Base-by-base conservation (phyloP, 2,797 vertebrate species). In the Halcyon leucocephala region DNA sequence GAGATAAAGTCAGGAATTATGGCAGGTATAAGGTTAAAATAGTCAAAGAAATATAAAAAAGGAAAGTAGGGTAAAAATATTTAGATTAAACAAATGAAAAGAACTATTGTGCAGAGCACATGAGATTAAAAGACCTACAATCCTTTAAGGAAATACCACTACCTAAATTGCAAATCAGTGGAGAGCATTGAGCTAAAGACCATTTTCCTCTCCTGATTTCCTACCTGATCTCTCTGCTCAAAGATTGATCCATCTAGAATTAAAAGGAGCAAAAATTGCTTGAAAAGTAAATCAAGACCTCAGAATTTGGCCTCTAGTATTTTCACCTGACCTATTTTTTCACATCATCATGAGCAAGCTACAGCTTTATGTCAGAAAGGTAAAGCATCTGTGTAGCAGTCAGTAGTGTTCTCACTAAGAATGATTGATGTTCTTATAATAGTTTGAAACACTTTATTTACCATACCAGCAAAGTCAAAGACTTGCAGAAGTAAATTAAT, bases 371-470 rank as follows among this genome's bases (percentile, higher is more conserved):
- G 7, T 76, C 77, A 82, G 52, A 95, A 95, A 95, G 80, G 48
- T 86, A 82, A 95, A 88, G 46, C n/a, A 87, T 69, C 35, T 67
- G n/a, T 81, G 52, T 48, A 91, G 84, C 24, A 93, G 77, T 92
- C 69, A 90, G 79, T 60, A 89, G 64, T n/a, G 25, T 72, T 94
- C 82, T 95, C 81, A 93, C 95, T 96, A 96, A 86, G 65, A 96
- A 44, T 87, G 96, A 92, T 64, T 91, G 81, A 93, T 55, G 74
- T 78, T 92, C 79, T 83, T 90, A 84, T 11, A 73, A 62, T 58
- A 86, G 58, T 82, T 91, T 76, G 70, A 96, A 96, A 95, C 73
- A 86, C 61, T 91, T 93, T 89, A 86, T 95, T 97, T 94, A 48
- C 84, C 31, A 61, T 35, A 86, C 77, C 65, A 96, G 55, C 61